A percentile compares a stretch with the other conserved stretches of the same genome.
Conservation (phyloP, 1,140 invertebrate species). For the Grapholita molesta region DNA sequence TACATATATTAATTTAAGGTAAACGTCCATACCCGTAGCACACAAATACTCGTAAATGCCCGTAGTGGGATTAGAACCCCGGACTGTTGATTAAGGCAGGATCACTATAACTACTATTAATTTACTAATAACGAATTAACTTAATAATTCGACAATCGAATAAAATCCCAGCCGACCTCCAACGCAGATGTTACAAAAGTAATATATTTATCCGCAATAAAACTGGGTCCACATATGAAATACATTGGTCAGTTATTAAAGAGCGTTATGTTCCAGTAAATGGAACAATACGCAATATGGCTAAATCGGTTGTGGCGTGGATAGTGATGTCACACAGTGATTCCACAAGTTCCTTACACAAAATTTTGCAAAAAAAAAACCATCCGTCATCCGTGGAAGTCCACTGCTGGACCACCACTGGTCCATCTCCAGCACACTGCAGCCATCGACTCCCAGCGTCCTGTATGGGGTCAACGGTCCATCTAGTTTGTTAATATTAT, state of each 20-base stretch:
- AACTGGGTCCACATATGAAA: not conserved
- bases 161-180: not conserved
- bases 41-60: too few relatives aligned
- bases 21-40: too few relatives aligned
- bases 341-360: not conserved
- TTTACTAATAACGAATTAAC: too few relatives aligned
- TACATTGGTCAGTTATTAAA: slow-evolving; percentile 8
- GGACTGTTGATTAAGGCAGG: too few relatives aligned
- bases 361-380: not conserved
- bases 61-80: too few relatives aligned
- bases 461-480: too few relatives aligned
- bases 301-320: not conserved
- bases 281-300: not conserved
- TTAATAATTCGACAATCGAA: not conserved
- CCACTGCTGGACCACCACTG: not conserved
- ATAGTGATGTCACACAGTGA: not conserved
- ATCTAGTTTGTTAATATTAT: too few relatives aligned
- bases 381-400: not conserved
- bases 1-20: too few relatives aligned
- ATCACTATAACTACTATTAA: too few relatives aligned
- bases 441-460: too few relatives aligned
- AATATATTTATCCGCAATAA: not conserved
- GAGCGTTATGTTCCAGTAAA: slow-evolving; percentile 1
- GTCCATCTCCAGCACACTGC: too few relatives aligned
- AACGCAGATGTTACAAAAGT: not conserved